Percentiles rank a stretch among this genome's conserved stretches.
Evolutionary conservation across 2,888 invertebrate species (phyloP).

Genomic region (Meliscaeva auricollis): DNA sequence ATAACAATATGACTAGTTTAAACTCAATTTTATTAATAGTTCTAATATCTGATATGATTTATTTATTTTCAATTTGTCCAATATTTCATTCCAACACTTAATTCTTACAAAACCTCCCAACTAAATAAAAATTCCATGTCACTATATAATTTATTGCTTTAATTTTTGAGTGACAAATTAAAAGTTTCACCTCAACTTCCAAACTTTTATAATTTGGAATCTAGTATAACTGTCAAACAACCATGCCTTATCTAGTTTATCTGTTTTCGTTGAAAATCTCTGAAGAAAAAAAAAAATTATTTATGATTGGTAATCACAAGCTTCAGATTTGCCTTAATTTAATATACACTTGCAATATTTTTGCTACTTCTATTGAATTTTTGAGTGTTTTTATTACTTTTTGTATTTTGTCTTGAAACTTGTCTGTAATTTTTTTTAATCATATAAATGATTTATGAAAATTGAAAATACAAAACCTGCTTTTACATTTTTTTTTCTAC

Average conservation of each 20-base stretch:
- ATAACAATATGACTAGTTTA: too few species aligned
- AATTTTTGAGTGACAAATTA: slow-evolving; percentile 24
- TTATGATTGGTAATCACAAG: slow-evolving; percentile 39
- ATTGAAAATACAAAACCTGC: slow-evolving; percentile 33
- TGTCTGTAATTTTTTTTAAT: slow-evolving; percentile 25
- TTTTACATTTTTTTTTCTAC: neutral
- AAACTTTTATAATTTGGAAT: slow-evolving; percentile 16
- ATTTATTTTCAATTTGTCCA: neutral
- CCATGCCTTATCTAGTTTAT: neutral
- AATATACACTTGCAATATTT: slow-evolving; percentile 5
- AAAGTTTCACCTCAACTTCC: slow-evolving; percentile 14
- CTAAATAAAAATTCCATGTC: neutral
- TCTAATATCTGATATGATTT: slow-evolving; percentile 1
- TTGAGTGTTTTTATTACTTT: neutral
- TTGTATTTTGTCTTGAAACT: slow-evolving; percentile 3
- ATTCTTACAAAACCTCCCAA: neutral
- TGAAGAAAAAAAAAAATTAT: slow-evolving; percentile 6
- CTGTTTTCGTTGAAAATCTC: slow-evolving; percentile 7
- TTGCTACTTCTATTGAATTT: slow-evolving; percentile 4
- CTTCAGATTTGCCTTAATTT: slow-evolving; percentile 29
- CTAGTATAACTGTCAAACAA: slow-evolving; percentile 26
- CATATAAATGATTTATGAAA: slow-evolving; percentile 40
- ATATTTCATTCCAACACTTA: slow-evolving; percentile 15
- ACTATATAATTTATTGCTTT: neutral
- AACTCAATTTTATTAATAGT: too few species aligned